Base-by-base conservation (phyloP, 2,888 invertebrate genomes). In the Drosophila colorata region DNA sequence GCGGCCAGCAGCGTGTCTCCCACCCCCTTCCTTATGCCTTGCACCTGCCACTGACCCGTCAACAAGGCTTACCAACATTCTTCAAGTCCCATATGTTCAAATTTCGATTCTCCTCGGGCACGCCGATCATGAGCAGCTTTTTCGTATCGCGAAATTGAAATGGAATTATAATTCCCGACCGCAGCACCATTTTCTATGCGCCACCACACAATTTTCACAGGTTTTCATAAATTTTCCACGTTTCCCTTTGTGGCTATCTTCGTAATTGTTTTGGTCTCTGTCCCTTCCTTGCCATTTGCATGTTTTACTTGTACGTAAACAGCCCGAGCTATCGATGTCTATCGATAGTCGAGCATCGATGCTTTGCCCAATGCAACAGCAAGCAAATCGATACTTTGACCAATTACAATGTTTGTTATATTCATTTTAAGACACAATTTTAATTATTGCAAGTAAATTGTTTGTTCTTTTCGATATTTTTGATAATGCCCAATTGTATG, bases 81-180 rank as follows among this genome's bases (percentile, higher is more conserved):
- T 88, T 90, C 18, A 91, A 80, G 78, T 91, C 91, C 86, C 85
- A 88, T 74, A 91, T 88, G 69, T 88, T 91, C 14, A 89, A 71
- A 70, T 88, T 85, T n/a, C 88, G 74, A 71, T 88, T 83, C 48
- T 90, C 87, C 65, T 90, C 87, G 53, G 88, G 82, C 20, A 88
- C 88, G 46, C 88, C 88, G 68, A 91, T 87, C 87, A 88, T 90
- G 23, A 91, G 75, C 51, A 91, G 76, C 67, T 91, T 91, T 60
- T 91, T 91, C 16, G 80, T 86, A 74, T 90, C 90, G 61, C 91
- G 89, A 79, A 88, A 91, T 82, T 90, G 90, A 90, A 91, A 91
- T 65, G 91, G 91, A 70, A 91, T 86, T 68, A 91, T 91, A 58
- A 87, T 88, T 52, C 91, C 85, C 68, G 90, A 88, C 57, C 90